Evolutionary conservation across 2,888 invertebrate genomes (phyloP), one percentile per base, ranked within the genome.

Genomic region (Ormyrus labotus): DNA sequence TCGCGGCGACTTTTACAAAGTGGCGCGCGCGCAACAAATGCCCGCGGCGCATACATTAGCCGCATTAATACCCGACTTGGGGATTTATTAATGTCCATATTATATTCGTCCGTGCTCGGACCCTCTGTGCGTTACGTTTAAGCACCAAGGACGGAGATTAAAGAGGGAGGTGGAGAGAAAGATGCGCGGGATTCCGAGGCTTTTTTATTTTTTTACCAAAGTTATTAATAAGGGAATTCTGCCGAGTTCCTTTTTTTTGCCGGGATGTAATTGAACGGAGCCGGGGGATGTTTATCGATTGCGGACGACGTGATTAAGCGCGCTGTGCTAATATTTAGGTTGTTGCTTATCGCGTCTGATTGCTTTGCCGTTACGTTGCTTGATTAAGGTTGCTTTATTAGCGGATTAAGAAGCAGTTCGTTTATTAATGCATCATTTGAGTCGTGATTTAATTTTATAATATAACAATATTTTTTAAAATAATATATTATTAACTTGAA

Each of bases 1-100:
- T 13, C 80, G 74, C 76, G 78, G 81, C 69, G 87, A 87, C 87
- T 87, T 88, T 88, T 85, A 87, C 86, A 85, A 87, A 85, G 85
- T 86, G 84, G 87, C 34, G 86, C 86, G 86, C 86, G 85, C 84
- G 83, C 87, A 89, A 89, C 89, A 89, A 88, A 89, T 89, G 87
- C 86, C 82, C 83, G 83, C 83, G 85, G 84, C 85, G 88, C 88
- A 88, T 88, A 87, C 88, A 89, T 89, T 89, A 90, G 88, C 87
- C 87, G 88, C 87, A 88, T 89, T 89, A 89, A 89, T 89, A 89
- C 86, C 85, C 85, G 87, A 85, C 88, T 34, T 34, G 34, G 87
- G 72, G 86, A 89, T 89, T 89, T 89, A 89, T 90, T 89, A 89
- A 89, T 89, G 88, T 85, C 87, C 88, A 87, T 88, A 89, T 89